Conservation (phyloP, 2,797 vertebrate genomes). For the Cyprinodon diabolis region DNA sequence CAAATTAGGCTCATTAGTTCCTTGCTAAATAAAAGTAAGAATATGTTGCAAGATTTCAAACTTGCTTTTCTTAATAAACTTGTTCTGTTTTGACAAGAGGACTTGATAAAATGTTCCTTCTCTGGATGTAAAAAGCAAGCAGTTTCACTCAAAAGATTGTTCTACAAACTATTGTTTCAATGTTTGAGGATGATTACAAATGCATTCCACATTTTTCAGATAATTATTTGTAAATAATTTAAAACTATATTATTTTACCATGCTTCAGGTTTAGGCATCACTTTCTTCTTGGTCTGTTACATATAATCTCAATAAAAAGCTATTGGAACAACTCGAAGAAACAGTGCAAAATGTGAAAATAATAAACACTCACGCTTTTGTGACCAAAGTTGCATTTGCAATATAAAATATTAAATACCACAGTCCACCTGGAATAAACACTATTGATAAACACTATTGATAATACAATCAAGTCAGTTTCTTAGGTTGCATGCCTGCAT, state of each 20-base stretch:
- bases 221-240: no score
- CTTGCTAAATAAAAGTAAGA: background rate
- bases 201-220: no score
- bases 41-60: background rate
- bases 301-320: background rate
- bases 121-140: background rate
- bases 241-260: no score
- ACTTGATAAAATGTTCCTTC: background rate
- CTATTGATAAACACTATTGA: no score
- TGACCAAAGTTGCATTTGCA: background rate
- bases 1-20: no score
- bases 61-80: background rate
- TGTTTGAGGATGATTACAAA: no score
- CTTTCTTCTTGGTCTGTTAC: background rate
- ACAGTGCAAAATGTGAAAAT: background rate
- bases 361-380: background rate
- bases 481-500: background rate
- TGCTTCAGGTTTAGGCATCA: background rate
- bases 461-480: background rate
- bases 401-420: background rate
- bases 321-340: background rate
- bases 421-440: background rate
- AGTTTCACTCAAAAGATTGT: background rate
- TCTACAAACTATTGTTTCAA: no score
- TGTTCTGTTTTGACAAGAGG: background rate